A percentile compares a stretch with the other conserved stretches of the same genome.
These are phyloP conservation scores for Condylostylus longicornis DNA, from an alignment of 1,140 invertebrate species.

Conservation along the genomic window DNA sequence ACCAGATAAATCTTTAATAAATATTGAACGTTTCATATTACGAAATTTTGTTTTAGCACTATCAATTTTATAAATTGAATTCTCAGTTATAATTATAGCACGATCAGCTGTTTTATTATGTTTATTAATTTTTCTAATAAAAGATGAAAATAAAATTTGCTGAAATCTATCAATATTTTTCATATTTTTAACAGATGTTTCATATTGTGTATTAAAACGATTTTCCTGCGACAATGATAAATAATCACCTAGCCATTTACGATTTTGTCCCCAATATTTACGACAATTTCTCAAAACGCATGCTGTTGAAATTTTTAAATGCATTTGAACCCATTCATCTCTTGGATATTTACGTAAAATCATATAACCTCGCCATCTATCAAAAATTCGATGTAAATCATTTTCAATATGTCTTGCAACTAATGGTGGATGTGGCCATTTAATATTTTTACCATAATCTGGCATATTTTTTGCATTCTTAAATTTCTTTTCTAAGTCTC, in stretches of 20 bases:
- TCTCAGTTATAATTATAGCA: constrained; percentile 76
- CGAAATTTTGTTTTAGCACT: constrained; percentile 65
- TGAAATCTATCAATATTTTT: constrained; percentile 54
- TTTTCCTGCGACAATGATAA: constrained; percentile 64
- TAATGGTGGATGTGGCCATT: constrained; percentile 67
- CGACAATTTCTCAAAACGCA: constrained; percentile 59
- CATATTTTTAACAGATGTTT: constrained; percentile 50
- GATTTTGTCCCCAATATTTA: constrained; percentile 62
- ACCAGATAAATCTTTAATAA: constrained; percentile 65
- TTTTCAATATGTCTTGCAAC: constrained; percentile 40
- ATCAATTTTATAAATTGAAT: constrained; percentile 80
- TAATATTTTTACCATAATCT: constrained; percentile 63
- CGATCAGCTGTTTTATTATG: constrained; percentile 81
- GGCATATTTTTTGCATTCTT: constrained; percentile 38
- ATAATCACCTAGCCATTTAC: constrained; percentile 89
- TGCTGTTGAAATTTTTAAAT: constrained; percentile 61
- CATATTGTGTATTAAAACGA: constrained; percentile 51
- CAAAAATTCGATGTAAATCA: constrained; percentile 35
- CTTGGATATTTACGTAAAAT: constrained; percentile 64
- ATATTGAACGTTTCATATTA: constrained; percentile 67
- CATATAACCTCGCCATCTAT: constrained; percentile 78
- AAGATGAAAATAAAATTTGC: constrained; percentile 45
- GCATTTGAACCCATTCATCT: constrained; percentile 77
- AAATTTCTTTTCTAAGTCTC: constrained; percentile 48
- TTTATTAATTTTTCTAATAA: constrained; percentile 47